Base-by-base conservation (phyloP, 2,888 invertebrate species). In the Patella pellucida region DNA sequence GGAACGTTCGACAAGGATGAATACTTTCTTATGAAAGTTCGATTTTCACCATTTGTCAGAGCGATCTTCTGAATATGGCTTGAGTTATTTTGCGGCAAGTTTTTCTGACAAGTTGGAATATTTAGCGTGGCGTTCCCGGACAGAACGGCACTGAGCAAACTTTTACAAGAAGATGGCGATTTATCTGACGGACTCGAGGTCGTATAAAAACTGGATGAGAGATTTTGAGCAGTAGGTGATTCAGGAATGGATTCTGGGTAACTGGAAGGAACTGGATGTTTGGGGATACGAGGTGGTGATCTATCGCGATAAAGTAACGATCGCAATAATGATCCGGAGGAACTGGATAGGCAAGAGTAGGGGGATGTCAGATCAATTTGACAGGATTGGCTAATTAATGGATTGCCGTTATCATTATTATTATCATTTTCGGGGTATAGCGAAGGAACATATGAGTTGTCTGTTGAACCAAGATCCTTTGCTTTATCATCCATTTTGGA, bases 401-500 rank as follows among this genome's bases (percentile, higher is more conserved):
- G 41, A 41, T 9, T 41, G 41, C 7, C 41, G 9, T 41, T 41
- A 41, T 41, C n/a, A n/a, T n/a, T 5, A 41, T 41, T 41, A 41
- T 41, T 41, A 41, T 41, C 9, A 41, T 41, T 41, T 41, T 9
- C 41, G 41, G 41, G 41, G 41, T 9, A 41, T 16, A 31, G n/a
- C 1, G 31, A 15, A 14, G 23, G 70, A 51, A 16, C 50, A 41
- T 16, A 16, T 5, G 50, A 16, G 70, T 4, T 14, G 52, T 56
- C 31, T 73, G 31, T 14, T 19, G 68, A 7, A 73, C 73, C 51
- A 73, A 52, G 3, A 73, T 73, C 19, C 70, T 52, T 52, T 76
- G 73, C 54, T 62, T 76, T 23, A 73, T 76, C 27, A 27, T 67
- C 27, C 54, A 71, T 3, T 68, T 69, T 54, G 15, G 50, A 72